phyloP scores from a whole-genome alignment of 2,888 invertebrate species.

The Drosophila antonietae region DNA sequence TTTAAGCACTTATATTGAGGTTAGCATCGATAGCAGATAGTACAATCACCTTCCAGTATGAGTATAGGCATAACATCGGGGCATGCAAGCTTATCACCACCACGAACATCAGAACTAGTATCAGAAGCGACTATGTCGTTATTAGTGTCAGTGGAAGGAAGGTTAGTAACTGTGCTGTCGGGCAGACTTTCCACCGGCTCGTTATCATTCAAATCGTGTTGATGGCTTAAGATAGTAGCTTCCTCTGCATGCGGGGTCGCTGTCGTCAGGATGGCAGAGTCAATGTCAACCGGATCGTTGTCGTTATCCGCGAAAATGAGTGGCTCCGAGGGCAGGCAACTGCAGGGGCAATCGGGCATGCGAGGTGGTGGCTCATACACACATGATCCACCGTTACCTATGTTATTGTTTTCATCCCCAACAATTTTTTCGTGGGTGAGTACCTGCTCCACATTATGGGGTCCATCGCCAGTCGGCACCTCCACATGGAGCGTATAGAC shows the following conservation, averaged over 20 bases:
- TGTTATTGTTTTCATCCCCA: constrained; percentile 28
- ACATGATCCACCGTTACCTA: constrained; percentile 61
- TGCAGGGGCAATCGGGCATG: constrained; percentile 84
- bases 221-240: constrained; percentile 31
- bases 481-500: constrained; percentile 93
- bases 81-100: constrained; percentile 85
- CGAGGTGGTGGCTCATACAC: constrained; percentile 83
- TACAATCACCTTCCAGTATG: constrained; percentile 92
- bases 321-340: constrained; percentile 56
- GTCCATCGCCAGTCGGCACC: constrained; percentile 87
- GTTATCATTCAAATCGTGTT: constrained; percentile 12
- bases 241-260: constrained; percentile 31
- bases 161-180: constrained; percentile 29
- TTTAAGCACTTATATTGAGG: constrained; percentile 32
- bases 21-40: constrained; percentile 54
- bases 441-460: constrained; percentile 72
- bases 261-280: constrained; percentile 32
- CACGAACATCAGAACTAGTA: constrained; percentile 32
- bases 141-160: constrained; percentile 16
- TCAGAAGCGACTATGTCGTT: constrained; percentile 22
- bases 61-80: constrained; percentile 91
- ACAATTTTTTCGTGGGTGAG: constrained; percentile 68
- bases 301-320: constrained; percentile 30
- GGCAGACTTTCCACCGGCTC: constrained; percentile 16
- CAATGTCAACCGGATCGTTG: constrained; percentile 52